Conservation (phyloP, 2,797 vertebrate species). For the Paramormyrops hopkinsi region DNA sequence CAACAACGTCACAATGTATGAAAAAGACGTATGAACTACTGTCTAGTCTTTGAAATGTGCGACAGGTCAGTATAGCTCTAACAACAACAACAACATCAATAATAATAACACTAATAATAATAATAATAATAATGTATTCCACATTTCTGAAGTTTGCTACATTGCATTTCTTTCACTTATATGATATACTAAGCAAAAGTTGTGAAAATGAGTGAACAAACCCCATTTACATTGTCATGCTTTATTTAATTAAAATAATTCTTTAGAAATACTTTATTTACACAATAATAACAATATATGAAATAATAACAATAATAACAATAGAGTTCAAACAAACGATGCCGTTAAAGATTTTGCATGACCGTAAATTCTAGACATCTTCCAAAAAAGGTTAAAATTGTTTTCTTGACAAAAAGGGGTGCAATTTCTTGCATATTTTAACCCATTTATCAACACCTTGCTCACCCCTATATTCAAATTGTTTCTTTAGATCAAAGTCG, state of each 20-base stretch:
- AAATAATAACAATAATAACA: slow-evolving; percentile 62
- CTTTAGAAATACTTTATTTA: slow-evolving; percentile 75
- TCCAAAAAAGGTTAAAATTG: slow-evolving; percentile 50
- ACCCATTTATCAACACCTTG: slow-evolving; percentile 37
- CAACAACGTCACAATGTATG: not conserved
- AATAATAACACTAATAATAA: not conserved
- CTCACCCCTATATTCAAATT: slow-evolving; percentile 39
- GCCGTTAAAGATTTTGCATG: slow-evolving; percentile 61
- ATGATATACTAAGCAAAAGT: not conserved
- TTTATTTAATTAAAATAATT: slow-evolving; percentile 82
- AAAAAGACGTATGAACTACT: not conserved
- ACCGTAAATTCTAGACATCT: slow-evolving; percentile 53
- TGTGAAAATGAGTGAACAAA: slow-evolving; percentile 25
- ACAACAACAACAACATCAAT: not conserved
- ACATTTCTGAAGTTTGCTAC: not conserved
- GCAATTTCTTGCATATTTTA: slow-evolving; percentile 44
- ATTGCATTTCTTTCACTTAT: not conserved
- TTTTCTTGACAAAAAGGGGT: slow-evolving; percentile 29
- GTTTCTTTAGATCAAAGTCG: slow-evolving; percentile 44
- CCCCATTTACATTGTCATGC: slow-evolving; percentile 61
- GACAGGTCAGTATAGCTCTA: not conserved
- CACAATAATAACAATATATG: slow-evolving; percentile 69
- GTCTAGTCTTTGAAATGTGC: not conserved
- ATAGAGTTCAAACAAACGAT: slow-evolving; percentile 57
- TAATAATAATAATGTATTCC: not conserved